A percentile compares a stretch with the other conserved stretches of the same genome.
These are phyloP conservation scores for Pogonocichla stellata DNA, from an alignment of 2,113 vertebrate genomes.

Conservation along the genomic window DNA sequence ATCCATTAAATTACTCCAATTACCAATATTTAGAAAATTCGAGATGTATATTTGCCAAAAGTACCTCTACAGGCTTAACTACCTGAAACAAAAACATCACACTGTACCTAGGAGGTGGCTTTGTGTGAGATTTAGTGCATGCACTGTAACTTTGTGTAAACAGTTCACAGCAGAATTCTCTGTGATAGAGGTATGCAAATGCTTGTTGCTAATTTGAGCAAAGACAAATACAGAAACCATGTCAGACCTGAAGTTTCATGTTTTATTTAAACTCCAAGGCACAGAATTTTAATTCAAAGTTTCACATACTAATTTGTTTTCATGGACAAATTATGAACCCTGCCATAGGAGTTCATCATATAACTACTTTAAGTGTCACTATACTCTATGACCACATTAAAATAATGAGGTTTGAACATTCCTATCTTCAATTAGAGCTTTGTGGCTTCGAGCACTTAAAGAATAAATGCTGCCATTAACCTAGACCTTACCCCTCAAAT, in stretches of 20 bases:
- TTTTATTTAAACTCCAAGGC: neutral
- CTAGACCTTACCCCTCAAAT: conserved; percentile 25
- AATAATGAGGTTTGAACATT: conserved; percentile 35
- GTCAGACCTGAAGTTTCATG: neutral
- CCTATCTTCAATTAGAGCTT: conserved; percentile 28
- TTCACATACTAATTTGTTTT: neutral
- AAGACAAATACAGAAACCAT: neutral
- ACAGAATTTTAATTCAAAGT: neutral
- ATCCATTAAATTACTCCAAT: neutral
- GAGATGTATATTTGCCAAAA: neutral
- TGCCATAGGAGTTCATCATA: neutral
- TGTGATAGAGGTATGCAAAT: neutral
- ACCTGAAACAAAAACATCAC: neutral
- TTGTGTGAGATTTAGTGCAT: neutral
- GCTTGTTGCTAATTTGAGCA: neutral
- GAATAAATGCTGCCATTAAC: conserved; percentile 59
- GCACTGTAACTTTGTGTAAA: neutral
- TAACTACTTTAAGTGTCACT: conserved; percentile 4
- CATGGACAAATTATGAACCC: neutral
- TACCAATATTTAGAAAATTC: neutral
- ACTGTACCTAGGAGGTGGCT: neutral
- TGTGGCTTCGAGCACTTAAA: conserved; percentile 30
- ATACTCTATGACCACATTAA: neutral
- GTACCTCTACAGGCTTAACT: neutral
- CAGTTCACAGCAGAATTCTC: neutral